Evolutionary conservation across 2,888 invertebrate species (phyloP).

Genomic region (Athalia rosae): DNA sequence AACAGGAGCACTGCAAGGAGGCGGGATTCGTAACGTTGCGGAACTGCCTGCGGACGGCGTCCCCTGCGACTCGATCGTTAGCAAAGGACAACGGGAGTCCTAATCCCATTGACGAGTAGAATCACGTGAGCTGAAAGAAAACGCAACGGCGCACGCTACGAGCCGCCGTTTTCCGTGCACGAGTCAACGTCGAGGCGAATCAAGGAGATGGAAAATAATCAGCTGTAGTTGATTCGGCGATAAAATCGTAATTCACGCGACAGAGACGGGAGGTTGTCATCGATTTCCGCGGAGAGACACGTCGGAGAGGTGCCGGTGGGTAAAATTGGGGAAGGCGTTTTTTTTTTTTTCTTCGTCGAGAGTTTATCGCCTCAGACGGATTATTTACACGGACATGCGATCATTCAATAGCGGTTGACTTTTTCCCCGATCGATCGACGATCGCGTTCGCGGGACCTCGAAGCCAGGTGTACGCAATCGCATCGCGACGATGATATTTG

Average conservation of each 20-base stretch:
- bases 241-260: too few relatives aligned
- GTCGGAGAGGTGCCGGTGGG: too few relatives aligned
- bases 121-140: constrained; percentile 41
- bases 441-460: too few relatives aligned
- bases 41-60: constrained; percentile 34
- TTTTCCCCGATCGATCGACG: too few relatives aligned
- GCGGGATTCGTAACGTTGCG: constrained; percentile 4
- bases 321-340: too few relatives aligned
- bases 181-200: background rate
- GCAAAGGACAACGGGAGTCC: constrained; percentile 41
- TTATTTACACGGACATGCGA: too few relatives aligned
- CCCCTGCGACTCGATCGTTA: constrained; percentile 41
- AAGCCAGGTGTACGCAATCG: too few relatives aligned
- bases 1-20: background rate
- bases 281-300: too few relatives aligned
- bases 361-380: too few relatives aligned
- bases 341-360: too few relatives aligned
- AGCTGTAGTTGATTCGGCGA: background rate
- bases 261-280: too few relatives aligned
- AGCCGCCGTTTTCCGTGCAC: background rate
- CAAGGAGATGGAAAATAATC: background rate
- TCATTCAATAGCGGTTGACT: too few relatives aligned
- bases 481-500: background rate
- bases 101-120: constrained; percentile 42
- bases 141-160: constrained; percentile 13